These are phyloP conservation scores for Aleiodes leptofemur DNA, from an alignment of 2,888 invertebrate genomes.

Conservation along the genomic window DNA sequence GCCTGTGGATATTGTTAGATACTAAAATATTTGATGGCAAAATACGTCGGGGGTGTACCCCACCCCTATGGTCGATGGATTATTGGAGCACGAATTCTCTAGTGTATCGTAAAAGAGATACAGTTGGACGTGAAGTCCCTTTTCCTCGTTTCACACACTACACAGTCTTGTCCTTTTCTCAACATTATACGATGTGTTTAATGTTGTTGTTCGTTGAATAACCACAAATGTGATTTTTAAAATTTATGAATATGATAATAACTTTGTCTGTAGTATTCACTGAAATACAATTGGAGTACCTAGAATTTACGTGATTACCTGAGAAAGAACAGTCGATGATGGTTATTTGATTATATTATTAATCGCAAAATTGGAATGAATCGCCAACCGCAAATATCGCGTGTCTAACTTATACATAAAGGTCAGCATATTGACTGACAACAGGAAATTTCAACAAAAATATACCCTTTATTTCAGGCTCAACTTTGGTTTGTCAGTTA, in stretches of 20 bases:
- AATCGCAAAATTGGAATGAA: slow-evolving; percentile 27
- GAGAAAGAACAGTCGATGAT: slow-evolving; percentile 11
- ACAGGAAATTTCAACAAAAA: not conserved
- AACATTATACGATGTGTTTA: slow-evolving; percentile 56
- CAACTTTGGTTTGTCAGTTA: not conserved
- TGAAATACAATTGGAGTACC: slow-evolving; percentile 8
- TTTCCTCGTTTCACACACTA: slow-evolving; percentile 24
- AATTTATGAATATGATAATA: slow-evolving; percentile 26
- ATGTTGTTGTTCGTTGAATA: slow-evolving; percentile 43
- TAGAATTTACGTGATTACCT: slow-evolving; percentile 10
- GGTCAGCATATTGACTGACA: slow-evolving; percentile 60
- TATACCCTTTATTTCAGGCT: not conserved
- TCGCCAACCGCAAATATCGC: slow-evolving; percentile 44
- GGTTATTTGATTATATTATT: slow-evolving; percentile 42
- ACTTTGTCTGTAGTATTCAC: not conserved
- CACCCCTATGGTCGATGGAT: slow-evolving; percentile 57
- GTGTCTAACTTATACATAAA: slow-evolving; percentile 67
- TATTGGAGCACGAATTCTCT: slow-evolving; percentile 56
- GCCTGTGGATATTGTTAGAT: slow-evolving; percentile 21
- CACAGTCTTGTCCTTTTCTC: slow-evolving; percentile 14
- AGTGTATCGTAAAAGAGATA: slow-evolving; percentile 58
- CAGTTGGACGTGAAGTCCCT: slow-evolving; percentile 55
- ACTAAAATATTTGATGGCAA: slow-evolving; percentile 56
- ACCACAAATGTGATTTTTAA: slow-evolving; percentile 10
- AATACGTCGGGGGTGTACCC: slow-evolving; percentile 45